Base-by-base conservation (phyloP, 2,113 vertebrate species). In the Gambusia holbrooki region DNA sequence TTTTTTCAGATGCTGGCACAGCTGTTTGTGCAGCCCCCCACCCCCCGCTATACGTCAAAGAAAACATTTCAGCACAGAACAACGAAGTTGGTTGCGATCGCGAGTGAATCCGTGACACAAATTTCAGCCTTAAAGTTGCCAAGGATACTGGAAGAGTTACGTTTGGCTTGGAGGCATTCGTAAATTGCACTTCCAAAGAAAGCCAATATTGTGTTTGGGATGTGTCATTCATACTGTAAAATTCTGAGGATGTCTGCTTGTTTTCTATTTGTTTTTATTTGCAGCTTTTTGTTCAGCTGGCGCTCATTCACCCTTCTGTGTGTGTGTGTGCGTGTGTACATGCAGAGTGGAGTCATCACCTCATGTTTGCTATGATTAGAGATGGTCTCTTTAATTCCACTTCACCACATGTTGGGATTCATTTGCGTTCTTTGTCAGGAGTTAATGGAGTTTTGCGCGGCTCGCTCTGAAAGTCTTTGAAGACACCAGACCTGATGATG, bases 381-480 rank as follows among this genome's bases (percentile, higher is more conserved):
- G 96, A 94, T 96, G 95, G 96, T 96, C 87, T 96, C 96, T 97
- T 97, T 98, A 99, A 97, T 98, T 97, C 96, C 96, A 94, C 96
- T 96, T 96, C 96, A 95, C 96, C 98, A 97, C 97, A 97, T 97
- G 96, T 97, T 95, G 96, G 95, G 96, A 98, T 98, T 97, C 97
- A 98, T 98, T 98, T 99, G 97, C 97, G 97, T 97, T 98, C 96
- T 98, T 98, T 98, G 97, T 98, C 96, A 97, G 96, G 97, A 98
- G 97, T 98, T 98, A 99, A 99, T 99, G 97, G 97, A 97, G 97
- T 98, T 98, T 91, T 90, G 83, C 84, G 95, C 95, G 95, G 96
- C 96, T 97, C 93, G 93, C 96, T 96, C 96, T 95, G 95, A 97
- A 94, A 98, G 96, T 98, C 96, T 97, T 98, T 97, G 97, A 98